phyloP scores from a whole-genome alignment of 2,797 vertebrate genomes.

The Pantherophis vulpinus region DNA sequence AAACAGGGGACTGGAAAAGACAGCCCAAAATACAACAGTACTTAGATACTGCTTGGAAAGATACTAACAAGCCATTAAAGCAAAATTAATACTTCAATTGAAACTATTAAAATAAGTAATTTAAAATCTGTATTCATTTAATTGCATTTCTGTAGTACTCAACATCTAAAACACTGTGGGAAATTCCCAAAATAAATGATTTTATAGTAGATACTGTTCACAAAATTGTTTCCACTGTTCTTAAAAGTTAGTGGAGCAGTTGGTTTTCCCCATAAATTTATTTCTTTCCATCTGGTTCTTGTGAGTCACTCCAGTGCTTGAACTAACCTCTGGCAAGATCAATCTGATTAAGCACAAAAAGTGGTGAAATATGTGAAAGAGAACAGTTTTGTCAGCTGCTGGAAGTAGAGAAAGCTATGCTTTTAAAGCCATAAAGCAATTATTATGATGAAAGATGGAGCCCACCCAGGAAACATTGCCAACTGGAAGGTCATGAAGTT shows the following conservation, averaged over 20 bases:
- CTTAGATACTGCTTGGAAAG: conserved; percentile 55
- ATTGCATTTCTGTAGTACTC: not conserved
- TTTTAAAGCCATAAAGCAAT: conserved; percentile 14
- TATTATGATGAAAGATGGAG: conserved; percentile 11
- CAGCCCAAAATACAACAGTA: conserved; percentile 38
- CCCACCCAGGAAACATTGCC: conserved; percentile 10
- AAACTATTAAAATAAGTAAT: not conserved
- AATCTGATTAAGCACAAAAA: conserved; percentile 12
- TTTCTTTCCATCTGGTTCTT: conserved; percentile 24
- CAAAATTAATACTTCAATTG: not conserved
- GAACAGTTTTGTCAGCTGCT: conserved; percentile 19
- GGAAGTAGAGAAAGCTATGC: not conserved
- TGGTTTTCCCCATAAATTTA: conserved; percentile 11
- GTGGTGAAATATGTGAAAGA: not conserved
- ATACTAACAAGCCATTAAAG: conserved; percentile 52
- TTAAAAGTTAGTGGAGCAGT: not conserved
- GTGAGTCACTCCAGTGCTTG: conserved; percentile 19
- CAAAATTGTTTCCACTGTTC: not conserved
- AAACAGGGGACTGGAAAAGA: not conserved
- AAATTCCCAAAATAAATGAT: not conserved
- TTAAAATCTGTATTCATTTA: not conserved
- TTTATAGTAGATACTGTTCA: not conserved
- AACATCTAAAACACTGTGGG: not conserved
- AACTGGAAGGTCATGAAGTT: not conserved
- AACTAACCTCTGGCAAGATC: conserved; percentile 7